Evolutionary conservation across 1,140 invertebrate species (phyloP).

Genomic region (Zaprionus kolodkinae): DNA sequence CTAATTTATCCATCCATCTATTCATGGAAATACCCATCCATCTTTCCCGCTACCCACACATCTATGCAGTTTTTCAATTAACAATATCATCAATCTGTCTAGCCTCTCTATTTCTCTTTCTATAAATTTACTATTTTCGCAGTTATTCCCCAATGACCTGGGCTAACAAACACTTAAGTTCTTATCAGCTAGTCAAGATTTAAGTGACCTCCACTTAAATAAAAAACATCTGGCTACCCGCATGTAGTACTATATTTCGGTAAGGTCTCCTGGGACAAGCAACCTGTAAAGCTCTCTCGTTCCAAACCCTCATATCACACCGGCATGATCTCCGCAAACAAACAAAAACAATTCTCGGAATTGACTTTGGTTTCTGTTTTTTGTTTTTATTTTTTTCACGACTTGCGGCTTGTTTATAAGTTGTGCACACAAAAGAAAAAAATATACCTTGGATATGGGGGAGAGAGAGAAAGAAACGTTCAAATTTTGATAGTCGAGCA

Average conservation of each 20-base stretch:
- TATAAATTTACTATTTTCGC: neutral
- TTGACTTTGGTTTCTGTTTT: neutral
- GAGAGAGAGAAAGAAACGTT: neutral
- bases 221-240: neutral
- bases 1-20: neutral
- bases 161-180: constrained; percentile 27
- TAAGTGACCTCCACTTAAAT: neutral
- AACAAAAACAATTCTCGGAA: constrained; percentile 31
- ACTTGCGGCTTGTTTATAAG: constrained; percentile 40
- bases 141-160: constrained; percentile 26
- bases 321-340: constrained; percentile 9
- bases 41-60: neutral
- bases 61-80: constrained; percentile 2
- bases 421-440: constrained; percentile 34
- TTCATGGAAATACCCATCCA: neutral
- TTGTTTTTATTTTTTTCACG: neutral
- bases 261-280: constrained; percentile 7
- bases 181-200: constrained; percentile 7
- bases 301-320: neutral
- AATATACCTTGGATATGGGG: neutral
- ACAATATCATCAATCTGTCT: neutral
- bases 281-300: neutral
- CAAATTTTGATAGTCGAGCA: neutral
- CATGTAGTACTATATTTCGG: constrained; percentile 5
- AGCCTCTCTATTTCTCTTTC: neutral